These are phyloP conservation scores for Percopsis omiscomaycus DNA, from an alignment of 2,797 vertebrate species.

Conservation along the genomic window DNA sequence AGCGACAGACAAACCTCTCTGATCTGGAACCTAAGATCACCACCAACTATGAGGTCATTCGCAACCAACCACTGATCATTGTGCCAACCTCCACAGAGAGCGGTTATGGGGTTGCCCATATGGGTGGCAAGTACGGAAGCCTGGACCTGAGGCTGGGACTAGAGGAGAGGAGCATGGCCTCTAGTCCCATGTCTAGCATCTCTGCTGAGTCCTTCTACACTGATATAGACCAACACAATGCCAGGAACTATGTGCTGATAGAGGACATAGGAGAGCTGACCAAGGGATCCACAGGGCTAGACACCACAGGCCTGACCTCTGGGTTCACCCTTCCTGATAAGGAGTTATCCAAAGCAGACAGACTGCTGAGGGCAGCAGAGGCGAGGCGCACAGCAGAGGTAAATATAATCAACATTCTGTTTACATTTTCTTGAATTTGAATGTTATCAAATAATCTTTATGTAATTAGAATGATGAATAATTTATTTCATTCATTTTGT, in stretches of 20 bases:
- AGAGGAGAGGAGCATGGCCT: slow-evolving; percentile 94
- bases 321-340: slow-evolving; percentile 93
- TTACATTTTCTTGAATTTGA: neutral
- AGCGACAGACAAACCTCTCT: slow-evolving; percentile 84
- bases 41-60: slow-evolving; percentile 94
- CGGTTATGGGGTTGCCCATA: slow-evolving; percentile 87
- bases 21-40: slow-evolving; percentile 95
- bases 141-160: slow-evolving; percentile 93
- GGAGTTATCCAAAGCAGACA: slow-evolving; percentile 91
- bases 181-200: slow-evolving; percentile 97
- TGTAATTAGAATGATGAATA: neutral
- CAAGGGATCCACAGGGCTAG: slow-evolving; percentile 85
- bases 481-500: neutral
- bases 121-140: slow-evolving; percentile 89
- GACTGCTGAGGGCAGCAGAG: slow-evolving; percentile 88
- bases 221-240: slow-evolving; percentile 92
- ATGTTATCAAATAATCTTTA: neutral
- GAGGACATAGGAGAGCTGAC: slow-evolving; percentile 98
- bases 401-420: slow-evolving; percentile 23
- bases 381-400: slow-evolving; percentile 89
- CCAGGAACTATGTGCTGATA: slow-evolving; percentile 94
- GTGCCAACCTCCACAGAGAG: slow-evolving; percentile 91
- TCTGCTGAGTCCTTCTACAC: slow-evolving; percentile 97
- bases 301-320: slow-evolving; percentile 81
- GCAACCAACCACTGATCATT: slow-evolving; percentile 94